These are phyloP conservation scores for Peromyscus nudipes DNA, from an alignment of 2,797 vertebrate species.

Conservation along the genomic window DNA sequence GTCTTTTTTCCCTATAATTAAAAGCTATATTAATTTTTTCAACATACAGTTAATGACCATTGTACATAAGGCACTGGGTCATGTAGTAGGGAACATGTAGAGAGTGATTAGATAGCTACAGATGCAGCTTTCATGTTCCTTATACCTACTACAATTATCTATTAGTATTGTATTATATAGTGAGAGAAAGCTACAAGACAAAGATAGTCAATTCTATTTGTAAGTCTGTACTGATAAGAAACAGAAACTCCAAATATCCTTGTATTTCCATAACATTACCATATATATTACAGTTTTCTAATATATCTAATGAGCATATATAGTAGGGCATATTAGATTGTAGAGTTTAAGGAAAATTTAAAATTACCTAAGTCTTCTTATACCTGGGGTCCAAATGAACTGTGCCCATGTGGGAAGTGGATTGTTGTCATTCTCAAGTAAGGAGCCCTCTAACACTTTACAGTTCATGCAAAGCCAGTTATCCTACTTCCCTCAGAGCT, in stretches of 20 bases:
- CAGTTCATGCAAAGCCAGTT: background rate
- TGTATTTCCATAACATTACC: background rate
- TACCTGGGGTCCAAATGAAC: background rate
- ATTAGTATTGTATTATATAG: background rate
- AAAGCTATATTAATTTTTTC: constrained; percentile 54
- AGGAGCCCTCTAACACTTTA: background rate
- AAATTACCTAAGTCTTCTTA: background rate
- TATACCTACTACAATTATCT: constrained; percentile 18
- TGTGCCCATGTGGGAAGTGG: background rate
- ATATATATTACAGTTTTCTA: background rate
- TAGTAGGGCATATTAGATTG: background rate
- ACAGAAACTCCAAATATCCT: background rate
- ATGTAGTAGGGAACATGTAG: background rate
- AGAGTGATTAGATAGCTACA: background rate
- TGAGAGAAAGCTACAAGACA: background rate
- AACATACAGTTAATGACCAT: constrained; percentile 7
- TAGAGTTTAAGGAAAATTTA: constrained; percentile 29
- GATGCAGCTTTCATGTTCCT: background rate
- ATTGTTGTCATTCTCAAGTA: background rate
- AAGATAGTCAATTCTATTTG: background rate
- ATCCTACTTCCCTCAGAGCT: background rate
- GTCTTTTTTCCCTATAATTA: constrained; percentile 24
- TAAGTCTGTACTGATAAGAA: background rate
- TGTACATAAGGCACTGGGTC: background rate
- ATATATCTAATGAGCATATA: background rate